A percentile compares a stretch with the other conserved stretches of the same genome.
Evolutionary conservation across 2,113 vertebrate species (phyloP).

Genomic region (Actinemys pallida): DNA sequence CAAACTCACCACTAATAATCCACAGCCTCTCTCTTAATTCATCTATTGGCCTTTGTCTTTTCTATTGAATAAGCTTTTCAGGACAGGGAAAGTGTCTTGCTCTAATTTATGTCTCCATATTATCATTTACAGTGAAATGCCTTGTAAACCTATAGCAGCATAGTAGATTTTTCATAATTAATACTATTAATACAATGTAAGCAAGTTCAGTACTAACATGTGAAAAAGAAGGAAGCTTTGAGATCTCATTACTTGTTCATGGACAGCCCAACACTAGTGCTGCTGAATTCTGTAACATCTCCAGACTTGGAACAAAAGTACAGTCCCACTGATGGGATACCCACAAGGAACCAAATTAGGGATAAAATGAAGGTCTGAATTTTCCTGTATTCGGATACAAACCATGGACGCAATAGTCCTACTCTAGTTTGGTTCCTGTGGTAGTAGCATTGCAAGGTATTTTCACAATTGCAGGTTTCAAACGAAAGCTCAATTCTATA

Average conservation of each 20-base stretch:
- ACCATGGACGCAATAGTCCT: neutral
- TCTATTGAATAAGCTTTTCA: neutral
- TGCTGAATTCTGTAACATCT: neutral
- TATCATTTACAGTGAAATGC: neutral
- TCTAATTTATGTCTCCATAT: neutral
- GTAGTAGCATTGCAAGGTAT: neutral
- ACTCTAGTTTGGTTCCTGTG: neutral
- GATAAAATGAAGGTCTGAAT: neutral
- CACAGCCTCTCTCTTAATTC: neutral
- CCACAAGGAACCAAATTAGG: neutral
- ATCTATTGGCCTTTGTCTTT: neutral
- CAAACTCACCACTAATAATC: neutral
- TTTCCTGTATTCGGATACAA: neutral
- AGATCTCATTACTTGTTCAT: neutral
- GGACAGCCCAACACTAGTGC: neutral
- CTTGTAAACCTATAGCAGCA: neutral
- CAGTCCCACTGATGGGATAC: neutral
- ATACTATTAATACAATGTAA: neutral
- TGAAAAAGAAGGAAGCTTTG: neutral
- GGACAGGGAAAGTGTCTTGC: neutral
- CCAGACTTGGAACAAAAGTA: neutral
- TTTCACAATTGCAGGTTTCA: neutral
- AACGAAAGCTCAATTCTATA: neutral
- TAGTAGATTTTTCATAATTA: neutral
- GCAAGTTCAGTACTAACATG: neutral